Conservation (phyloP, 2,888 invertebrate genomes). For the Lasioglossum villosulum region DNA sequence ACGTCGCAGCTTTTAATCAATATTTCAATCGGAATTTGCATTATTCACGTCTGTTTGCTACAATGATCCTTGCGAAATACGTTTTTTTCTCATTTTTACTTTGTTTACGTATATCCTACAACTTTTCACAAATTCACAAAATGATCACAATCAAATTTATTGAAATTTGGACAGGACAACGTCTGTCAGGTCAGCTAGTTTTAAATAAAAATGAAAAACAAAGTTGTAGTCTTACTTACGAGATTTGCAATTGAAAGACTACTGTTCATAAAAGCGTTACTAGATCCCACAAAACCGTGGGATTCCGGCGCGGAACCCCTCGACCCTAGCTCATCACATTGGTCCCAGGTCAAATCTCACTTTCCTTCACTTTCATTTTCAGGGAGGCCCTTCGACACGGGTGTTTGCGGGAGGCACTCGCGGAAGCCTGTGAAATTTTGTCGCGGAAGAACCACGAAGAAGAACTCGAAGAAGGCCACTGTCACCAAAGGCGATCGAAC, state of each 20-base stretch:
- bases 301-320: not conserved
- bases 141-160: too few relatives aligned
- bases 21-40: too few relatives aligned
- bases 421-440: not conserved
- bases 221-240: not conserved
- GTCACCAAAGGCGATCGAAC: constrained; percentile 11
- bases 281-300: not conserved
- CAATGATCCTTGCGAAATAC: too few relatives aligned
- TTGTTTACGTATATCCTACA: too few relatives aligned
- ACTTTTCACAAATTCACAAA: too few relatives aligned
- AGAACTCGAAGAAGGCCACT: not conserved
- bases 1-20: too few relatives aligned
- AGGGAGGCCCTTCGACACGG: not conserved
- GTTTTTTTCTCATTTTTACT: too few relatives aligned
- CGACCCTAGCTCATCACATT: not conserved
- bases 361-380: constrained; percentile 1
- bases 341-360: not conserved
- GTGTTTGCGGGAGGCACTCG: not conserved
- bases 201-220: not conserved
- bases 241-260: not conserved
- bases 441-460: not conserved
- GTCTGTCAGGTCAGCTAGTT: too few relatives aligned
- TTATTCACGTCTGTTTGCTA: too few relatives aligned
- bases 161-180: too few relatives aligned
- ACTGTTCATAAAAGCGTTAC: not conserved